A percentile compares a stretch with the other conserved stretches of the same genome.
phyloP scores from a whole-genome alignment of 2,113 vertebrate species.

The Corydoras maculifer region DNA sequence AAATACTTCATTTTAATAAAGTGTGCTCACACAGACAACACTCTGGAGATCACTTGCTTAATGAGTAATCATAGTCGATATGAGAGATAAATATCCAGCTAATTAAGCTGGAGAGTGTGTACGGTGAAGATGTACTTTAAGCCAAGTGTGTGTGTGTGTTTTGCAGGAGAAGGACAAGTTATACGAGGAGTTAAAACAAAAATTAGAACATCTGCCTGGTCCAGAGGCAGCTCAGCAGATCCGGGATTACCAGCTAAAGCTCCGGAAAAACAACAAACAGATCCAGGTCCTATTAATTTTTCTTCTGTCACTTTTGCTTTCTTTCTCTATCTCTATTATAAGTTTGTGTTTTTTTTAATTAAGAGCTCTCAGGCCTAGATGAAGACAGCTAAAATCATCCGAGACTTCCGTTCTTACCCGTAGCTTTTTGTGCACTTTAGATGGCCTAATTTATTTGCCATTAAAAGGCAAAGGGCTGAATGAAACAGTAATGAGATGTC shows the following conservation, averaged over 20 bases:
- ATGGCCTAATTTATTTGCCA: constrained; percentile 23
- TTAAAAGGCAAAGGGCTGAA: constrained; percentile 16
- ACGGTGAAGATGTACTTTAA: constrained; percentile 2
- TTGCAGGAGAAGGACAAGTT: constrained; percentile 87
- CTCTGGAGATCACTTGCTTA: constrained; percentile 7
- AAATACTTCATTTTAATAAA: constrained; percentile 1
- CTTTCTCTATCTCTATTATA: constrained; percentile 11
- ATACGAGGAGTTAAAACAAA: constrained; percentile 82
- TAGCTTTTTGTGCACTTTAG: constrained; percentile 27
- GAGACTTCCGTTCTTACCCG: constrained; percentile 17
- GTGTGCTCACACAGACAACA: constrained; percentile 17
- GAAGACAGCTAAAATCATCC: constrained; percentile 24
- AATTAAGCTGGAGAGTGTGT: constrained; percentile 1
- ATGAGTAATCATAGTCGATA: constrained; percentile 8
- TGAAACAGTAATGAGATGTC: constrained; percentile 24
- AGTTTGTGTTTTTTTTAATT: constrained; percentile 35
- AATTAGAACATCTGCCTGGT: constrained; percentile 78
- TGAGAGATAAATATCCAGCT: constrained; percentile 7
- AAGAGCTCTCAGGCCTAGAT: constrained; percentile 29
- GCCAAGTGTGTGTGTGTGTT: constrained; percentile 2
- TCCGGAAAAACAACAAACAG: constrained; percentile 80
- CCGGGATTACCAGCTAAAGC: constrained; percentile 68
- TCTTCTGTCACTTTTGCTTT: too few species aligned
- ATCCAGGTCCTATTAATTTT: constrained; percentile 68
- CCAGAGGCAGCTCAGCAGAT: constrained; percentile 83